These are phyloP conservation scores for Platichthys flesus DNA, from an alignment of 2,113 vertebrate species.

Conservation along the genomic window DNA sequence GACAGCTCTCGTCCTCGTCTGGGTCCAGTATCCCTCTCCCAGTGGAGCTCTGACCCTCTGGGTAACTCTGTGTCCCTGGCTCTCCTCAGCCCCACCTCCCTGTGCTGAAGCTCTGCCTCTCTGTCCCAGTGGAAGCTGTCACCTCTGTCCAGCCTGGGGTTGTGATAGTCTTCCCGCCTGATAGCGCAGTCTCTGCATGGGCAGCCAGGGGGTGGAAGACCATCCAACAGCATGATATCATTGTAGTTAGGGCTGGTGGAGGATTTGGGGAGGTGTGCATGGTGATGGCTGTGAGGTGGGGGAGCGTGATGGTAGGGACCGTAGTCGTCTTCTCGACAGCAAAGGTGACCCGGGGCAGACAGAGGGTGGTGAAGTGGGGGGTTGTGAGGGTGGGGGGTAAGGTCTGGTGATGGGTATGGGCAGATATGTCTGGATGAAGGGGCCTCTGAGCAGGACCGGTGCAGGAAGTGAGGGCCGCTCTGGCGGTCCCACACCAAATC, in stretches of 20 bases:
- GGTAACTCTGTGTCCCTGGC: constrained; percentile 66
- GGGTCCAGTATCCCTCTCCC: constrained; percentile 75
- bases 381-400: constrained; percentile 71
- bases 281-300: constrained; percentile 67
- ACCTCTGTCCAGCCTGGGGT: constrained; percentile 79
- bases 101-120: constrained; percentile 80
- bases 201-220: constrained; percentile 78
- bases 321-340: constrained; percentile 78
- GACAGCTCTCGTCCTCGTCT: constrained; percentile 78
- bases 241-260: constrained; percentile 80
- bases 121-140: constrained; percentile 80
- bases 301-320: constrained; percentile 67
- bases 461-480: constrained; percentile 77
- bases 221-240: constrained; percentile 86
- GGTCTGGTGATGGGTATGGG: constrained; percentile 78
- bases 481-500: constrained; percentile 84
- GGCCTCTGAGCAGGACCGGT: constrained; percentile 82
- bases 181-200: constrained; percentile 85
- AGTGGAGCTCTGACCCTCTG: constrained; percentile 73
- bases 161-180: constrained; percentile 83
- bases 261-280: constrained; percentile 72
- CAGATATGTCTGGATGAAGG: constrained; percentile 79
- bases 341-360: constrained; percentile 65
- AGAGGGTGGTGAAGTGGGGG: constrained; percentile 71
- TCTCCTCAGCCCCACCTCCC: constrained; percentile 74